These are phyloP conservation scores for Tetramorium parvispinum DNA, from an alignment of 1,140 invertebrate species.

Conservation along the genomic window DNA sequence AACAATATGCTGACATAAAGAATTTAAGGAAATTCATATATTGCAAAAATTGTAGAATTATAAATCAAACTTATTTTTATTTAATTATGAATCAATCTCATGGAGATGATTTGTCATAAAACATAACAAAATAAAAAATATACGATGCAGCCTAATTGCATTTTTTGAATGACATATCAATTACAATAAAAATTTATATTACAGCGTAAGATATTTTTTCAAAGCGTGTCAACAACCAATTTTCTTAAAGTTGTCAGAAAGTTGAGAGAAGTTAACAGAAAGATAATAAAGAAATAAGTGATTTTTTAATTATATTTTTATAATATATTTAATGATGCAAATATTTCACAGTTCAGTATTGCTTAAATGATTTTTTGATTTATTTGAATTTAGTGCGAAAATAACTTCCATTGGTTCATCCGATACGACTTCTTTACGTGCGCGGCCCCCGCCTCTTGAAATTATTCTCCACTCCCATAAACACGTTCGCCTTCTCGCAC, in stretches of 20 bases:
- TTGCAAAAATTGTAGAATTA: background rate
- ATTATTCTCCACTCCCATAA: conserved; percentile 64
- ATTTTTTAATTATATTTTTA: background rate
- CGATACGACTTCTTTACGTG: conserved; percentile 20
- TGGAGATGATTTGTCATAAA: background rate
- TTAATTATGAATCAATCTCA: no score
- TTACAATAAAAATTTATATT: background rate
- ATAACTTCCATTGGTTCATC: background rate
- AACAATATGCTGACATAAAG: background rate
- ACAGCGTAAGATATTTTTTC: background rate
- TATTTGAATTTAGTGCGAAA: conserved; percentile 10
- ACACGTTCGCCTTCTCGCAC: conserved; percentile 50
- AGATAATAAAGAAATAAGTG: background rate
- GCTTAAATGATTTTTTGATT: background rate
- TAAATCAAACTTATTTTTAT: background rate
- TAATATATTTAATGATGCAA: background rate
- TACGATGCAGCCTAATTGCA: background rate
- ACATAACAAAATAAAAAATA: background rate
- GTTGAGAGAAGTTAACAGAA: background rate
- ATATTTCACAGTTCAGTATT: background rate
- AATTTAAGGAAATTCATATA: background rate
- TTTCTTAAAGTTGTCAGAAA: background rate
- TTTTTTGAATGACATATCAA: no score
- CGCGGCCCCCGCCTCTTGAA: conserved; percentile 54
- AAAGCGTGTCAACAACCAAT: background rate